phyloP scores from a whole-genome alignment of 2,797 vertebrate species.

The Labeo calbasu region DNA sequence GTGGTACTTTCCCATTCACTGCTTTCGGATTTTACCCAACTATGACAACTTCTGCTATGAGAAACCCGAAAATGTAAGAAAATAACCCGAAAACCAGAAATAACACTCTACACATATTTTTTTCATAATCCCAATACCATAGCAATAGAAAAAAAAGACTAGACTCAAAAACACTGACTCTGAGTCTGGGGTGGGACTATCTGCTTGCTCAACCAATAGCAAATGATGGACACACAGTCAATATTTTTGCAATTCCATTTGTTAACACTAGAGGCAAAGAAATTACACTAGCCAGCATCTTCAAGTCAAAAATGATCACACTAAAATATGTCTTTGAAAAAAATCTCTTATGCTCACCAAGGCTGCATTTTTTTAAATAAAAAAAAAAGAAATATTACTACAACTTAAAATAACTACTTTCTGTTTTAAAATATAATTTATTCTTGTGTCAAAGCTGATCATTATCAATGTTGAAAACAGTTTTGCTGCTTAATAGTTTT shows the following conservation, averaged over 20 bases:
- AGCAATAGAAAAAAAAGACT: too few relatives aligned
- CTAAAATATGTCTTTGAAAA: too few relatives aligned
- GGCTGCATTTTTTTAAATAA: too few relatives aligned
- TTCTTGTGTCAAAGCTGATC: not conserved
- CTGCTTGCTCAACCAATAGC: not conserved
- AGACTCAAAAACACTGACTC: not conserved
- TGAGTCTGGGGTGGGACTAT: not conserved
- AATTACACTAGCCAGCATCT: not conserved
- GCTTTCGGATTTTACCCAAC: too few relatives aligned
- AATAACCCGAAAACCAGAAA: too few relatives aligned
- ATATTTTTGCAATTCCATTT: slow-evolving; percentile 17
- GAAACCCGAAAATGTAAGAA: too few relatives aligned
- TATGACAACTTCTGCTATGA: too few relatives aligned
- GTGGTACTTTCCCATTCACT: too few relatives aligned
- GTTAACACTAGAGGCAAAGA: slow-evolving; percentile 10
- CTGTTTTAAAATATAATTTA: not conserved
- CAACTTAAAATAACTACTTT: not conserved
- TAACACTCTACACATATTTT: not conserved
- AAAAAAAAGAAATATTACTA: not conserved
- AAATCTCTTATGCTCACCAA: too few relatives aligned
- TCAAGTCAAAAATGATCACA: not conserved
- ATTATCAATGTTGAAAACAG: too few relatives aligned
- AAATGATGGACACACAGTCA: not conserved
- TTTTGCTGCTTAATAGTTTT: not conserved
- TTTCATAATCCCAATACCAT: not conserved